Conservation (phyloP, 2,797 vertebrate species). For the Myotis daubentonii region DNA sequence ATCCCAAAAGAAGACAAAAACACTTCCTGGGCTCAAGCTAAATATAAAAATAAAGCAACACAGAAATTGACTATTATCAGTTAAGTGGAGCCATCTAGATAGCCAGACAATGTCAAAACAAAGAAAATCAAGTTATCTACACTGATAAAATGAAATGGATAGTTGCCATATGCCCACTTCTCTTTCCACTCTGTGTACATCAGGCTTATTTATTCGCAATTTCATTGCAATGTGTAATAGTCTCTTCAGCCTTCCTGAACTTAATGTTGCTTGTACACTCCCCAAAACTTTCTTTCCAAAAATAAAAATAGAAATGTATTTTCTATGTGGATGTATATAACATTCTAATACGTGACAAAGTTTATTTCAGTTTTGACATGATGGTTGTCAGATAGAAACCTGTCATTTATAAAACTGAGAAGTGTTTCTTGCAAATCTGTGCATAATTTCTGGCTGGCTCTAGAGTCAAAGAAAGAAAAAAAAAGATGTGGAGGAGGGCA, state of each 20-base stretch:
- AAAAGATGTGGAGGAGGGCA: background rate
- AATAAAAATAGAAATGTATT: slow-evolving; percentile 54
- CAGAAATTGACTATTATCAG: slow-evolving; percentile 11
- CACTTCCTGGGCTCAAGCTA: slow-evolving; percentile 37
- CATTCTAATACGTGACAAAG: slow-evolving; percentile 37
- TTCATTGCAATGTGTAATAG: slow-evolving; percentile 19
- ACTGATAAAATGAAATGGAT: slow-evolving; percentile 53
- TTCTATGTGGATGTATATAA: background rate
- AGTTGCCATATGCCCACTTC: slow-evolving; percentile 33
- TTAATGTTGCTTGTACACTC: background rate
- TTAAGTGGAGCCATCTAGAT: slow-evolving; percentile 30
- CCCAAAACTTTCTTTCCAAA: background rate
- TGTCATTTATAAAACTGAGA: slow-evolving; percentile 1
- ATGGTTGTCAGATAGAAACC: background rate
- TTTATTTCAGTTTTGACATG: slow-evolving; percentile 51
- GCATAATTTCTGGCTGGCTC: background rate
- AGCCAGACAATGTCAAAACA: slow-evolving; percentile 45
- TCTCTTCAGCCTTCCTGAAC: background rate
- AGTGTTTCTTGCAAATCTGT: background rate
- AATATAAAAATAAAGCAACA: slow-evolving; percentile 51
- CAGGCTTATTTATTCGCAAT: slow-evolving; percentile 58
- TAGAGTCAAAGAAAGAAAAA: background rate
- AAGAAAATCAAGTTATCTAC: slow-evolving; percentile 63
- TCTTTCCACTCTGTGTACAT: background rate
- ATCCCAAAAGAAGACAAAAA: slow-evolving; percentile 8